phyloP scores from a whole-genome alignment of 1,140 invertebrate genomes.

The Scaptomyza graminum region DNA sequence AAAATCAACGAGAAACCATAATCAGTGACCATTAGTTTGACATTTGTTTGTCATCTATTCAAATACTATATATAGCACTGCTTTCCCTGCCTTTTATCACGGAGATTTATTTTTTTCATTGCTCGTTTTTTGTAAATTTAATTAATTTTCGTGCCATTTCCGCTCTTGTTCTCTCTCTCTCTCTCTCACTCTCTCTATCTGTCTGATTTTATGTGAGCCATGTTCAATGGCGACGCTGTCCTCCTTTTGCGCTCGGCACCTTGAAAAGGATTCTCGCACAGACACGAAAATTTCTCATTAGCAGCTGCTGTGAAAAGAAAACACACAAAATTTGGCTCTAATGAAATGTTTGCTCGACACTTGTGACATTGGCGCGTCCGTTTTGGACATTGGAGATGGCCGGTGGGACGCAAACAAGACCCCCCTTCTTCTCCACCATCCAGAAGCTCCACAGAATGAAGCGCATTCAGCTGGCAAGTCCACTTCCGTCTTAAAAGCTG shows the following conservation, averaged over 20 bases:
- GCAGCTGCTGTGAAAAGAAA: constrained; percentile 67
- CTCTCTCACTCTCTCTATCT: background rate
- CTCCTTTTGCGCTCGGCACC: constrained; percentile 30
- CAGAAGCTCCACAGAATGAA: constrained; percentile 24
- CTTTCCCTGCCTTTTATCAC: constrained; percentile 12
- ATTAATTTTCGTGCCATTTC: constrained; percentile 81
- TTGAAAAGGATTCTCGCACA: constrained; percentile 71
- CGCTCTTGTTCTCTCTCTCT: constrained; percentile 32
- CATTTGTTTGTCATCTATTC: constrained; percentile 61
- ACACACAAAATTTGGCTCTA: constrained; percentile 71
- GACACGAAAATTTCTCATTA: constrained; percentile 76
- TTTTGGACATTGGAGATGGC: constrained; percentile 40
- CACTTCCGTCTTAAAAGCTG: constrained; percentile 58
- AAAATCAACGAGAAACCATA: constrained; percentile 62
- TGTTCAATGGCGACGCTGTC: constrained; percentile 32
- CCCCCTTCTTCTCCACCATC: background rate
- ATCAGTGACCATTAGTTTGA: constrained; percentile 61
- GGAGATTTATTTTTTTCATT: constrained; percentile 13
- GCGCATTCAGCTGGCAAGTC: constrained; percentile 43
- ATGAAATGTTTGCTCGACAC: constrained; percentile 82
- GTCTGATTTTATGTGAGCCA: background rate
- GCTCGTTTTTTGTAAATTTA: constrained; percentile 66
- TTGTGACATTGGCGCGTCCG: constrained; percentile 77
- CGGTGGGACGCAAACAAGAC: background rate
- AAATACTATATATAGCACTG: constrained; percentile 32